Evolutionary conservation across 2,113 vertebrate genomes (phyloP).

Genomic region (Zosterops hypoxanthus): DNA sequence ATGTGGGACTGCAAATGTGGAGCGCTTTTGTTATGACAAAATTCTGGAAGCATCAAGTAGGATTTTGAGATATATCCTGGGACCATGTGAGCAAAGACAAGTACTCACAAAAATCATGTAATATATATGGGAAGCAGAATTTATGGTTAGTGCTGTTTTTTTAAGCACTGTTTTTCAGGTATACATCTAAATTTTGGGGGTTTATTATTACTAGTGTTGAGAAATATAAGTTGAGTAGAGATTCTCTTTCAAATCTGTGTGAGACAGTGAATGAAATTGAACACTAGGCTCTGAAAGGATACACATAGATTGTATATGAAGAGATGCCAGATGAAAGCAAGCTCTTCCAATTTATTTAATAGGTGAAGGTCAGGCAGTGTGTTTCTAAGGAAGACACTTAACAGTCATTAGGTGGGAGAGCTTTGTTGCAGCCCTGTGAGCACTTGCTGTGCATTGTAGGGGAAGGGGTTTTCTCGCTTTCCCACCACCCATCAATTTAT

Average conservation of each 20-base stretch:
- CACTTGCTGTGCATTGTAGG: not conserved
- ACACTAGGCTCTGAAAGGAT: not conserved
- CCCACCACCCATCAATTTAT: not conserved
- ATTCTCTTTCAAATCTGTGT: not conserved
- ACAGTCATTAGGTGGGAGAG: not conserved
- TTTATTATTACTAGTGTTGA: not conserved
- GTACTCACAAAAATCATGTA: not conserved
- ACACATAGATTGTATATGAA: not conserved
- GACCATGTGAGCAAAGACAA: not conserved
- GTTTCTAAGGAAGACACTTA: not conserved
- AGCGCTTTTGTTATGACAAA: rapidly evolving
- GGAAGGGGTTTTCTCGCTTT: not conserved
- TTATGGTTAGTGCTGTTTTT: not conserved
- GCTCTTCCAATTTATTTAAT: not conserved
- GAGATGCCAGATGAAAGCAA: not conserved
- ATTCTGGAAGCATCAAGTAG: not conserved
- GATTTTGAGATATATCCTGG: not conserved
- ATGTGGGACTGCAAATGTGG: not conserved
- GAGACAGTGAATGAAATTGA: not conserved
- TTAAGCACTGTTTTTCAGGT: not conserved
- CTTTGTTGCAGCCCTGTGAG: not conserved
- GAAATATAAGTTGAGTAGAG: not conserved
- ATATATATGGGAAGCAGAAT: not conserved
- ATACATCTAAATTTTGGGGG: not conserved
- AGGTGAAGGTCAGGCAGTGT: not conserved